phyloP scores from a whole-genome alignment of 1,140 invertebrate species.

The Diorhabda sublineata region DNA sequence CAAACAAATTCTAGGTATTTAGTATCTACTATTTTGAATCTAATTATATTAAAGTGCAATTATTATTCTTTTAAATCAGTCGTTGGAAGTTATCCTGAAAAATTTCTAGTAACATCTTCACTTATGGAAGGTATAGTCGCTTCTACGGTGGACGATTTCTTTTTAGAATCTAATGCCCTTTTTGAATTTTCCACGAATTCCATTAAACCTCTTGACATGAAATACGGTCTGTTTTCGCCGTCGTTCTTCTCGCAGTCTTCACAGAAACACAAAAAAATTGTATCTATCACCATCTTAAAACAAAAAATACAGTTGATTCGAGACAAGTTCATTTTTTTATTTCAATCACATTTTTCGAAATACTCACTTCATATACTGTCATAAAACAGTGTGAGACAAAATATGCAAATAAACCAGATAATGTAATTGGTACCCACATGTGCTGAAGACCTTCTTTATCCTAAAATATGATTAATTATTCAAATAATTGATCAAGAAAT shows the following conservation, averaged over 20 bases:
- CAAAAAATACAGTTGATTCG: neutral
- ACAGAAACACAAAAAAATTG: constrained; percentile 78
- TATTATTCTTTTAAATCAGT: too few relatives aligned
- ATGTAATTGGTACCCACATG: constrained; percentile 63
- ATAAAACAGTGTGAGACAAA: constrained; percentile 72
- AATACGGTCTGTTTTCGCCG: constrained; percentile 67
- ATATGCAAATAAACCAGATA: constrained; percentile 65
- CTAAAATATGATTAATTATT: constrained; percentile 39
- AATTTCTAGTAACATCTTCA: neutral
- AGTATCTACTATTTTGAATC: too few relatives aligned
- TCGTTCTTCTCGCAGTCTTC: constrained; percentile 73
- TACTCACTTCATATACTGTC: constrained; percentile 70
- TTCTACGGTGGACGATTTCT: neutral
- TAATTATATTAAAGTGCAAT: too few relatives aligned
- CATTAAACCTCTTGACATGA: constrained; percentile 72
- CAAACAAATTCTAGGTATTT: too few relatives aligned
- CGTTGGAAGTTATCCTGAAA: neutral
- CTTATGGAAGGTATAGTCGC: neutral
- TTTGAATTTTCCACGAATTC: constrained; percentile 65
- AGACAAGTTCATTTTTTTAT: too few relatives aligned
- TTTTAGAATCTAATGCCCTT: constrained; percentile 13
- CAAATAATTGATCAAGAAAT: too few relatives aligned
- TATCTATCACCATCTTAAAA: constrained; percentile 28
- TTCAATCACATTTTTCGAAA: neutral
- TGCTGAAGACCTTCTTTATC: constrained; percentile 60